These are phyloP conservation scores for Leptinotarsa rubiginosa DNA, from an alignment of 2,888 invertebrate genomes.

Conservation along the genomic window DNA sequence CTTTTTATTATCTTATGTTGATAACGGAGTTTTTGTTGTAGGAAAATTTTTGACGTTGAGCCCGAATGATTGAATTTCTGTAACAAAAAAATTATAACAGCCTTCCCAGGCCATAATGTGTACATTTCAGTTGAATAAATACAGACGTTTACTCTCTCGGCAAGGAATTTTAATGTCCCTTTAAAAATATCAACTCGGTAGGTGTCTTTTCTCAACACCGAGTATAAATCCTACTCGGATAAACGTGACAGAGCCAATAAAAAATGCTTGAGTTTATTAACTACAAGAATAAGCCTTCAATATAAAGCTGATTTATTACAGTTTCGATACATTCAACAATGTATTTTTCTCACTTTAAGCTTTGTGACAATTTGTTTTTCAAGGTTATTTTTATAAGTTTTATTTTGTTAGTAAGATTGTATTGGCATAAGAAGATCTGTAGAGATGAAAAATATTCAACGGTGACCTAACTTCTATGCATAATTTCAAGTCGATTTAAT, in stretches of 20 bases:
- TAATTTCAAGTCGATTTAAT: no score
- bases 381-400: background rate
- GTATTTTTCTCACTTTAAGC: slow-evolving; percentile 18
- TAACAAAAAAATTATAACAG: background rate
- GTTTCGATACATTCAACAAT: slow-evolving; percentile 32
- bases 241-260: slow-evolving; percentile 37
- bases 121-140: slow-evolving; percentile 20
- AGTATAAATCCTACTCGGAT: slow-evolving; percentile 31
- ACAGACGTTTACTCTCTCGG: slow-evolving; percentile 17
- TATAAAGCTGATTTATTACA: slow-evolving; percentile 32
- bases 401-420: background rate
- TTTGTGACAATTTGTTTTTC: slow-evolving; percentile 5
- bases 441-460: background rate
- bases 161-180: slow-evolving; percentile 38
- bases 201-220: slow-evolving; percentile 37
- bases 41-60: background rate
- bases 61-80: background rate
- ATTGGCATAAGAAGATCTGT: background rate
- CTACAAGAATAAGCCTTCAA: slow-evolving; percentile 31
- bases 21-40: background rate
- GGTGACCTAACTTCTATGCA: no score
- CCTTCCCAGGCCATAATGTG: background rate
- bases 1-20: no score
- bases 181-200: slow-evolving; percentile 39
- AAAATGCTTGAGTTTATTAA: slow-evolving; percentile 29